phyloP scores from a whole-genome alignment of 2,888 invertebrate genomes.

The Osmoderma eremita region DNA sequence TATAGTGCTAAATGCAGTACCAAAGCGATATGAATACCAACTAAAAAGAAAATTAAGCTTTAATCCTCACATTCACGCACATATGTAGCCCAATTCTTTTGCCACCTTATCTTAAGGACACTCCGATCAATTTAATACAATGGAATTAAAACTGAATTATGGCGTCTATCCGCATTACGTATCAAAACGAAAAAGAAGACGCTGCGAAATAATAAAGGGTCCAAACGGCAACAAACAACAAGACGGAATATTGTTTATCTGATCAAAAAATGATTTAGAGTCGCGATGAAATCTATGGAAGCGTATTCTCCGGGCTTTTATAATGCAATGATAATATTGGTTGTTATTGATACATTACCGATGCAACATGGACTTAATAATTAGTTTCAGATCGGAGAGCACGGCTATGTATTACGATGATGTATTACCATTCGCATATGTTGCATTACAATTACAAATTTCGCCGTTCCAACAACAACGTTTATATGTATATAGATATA shows the following conservation, averaged over 20 bases:
- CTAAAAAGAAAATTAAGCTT: no score
- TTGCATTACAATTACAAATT: conserved; percentile 49
- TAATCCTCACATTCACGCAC: no score
- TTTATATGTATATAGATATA: conserved; percentile 7
- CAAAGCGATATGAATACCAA: no score
- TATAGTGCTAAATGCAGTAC: no score
- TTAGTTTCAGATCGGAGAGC: conserved; percentile 47
- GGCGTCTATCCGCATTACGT: conserved; percentile 13
- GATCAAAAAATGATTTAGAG: conserved; percentile 45
- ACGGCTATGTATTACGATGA: conserved; percentile 48
- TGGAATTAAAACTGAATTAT: no score
- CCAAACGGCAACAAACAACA: conserved; percentile 28
- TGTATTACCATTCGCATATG: conserved; percentile 46
- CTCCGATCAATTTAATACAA: no score
- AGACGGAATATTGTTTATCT: conserved; percentile 40
- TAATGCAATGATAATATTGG: conserved; percentile 50
- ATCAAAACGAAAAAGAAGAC: conserved; percentile 10
- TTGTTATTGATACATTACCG: conserved; percentile 51
- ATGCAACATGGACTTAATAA: conserved; percentile 51
- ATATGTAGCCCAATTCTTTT: no score
- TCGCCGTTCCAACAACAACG: conserved; percentile 39
- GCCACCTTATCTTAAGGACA: no score
- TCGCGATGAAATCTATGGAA: conserved; percentile 43
- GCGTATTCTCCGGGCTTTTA: conserved; percentile 39
- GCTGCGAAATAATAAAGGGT: conserved; percentile 34